Evolutionary conservation across 2,888 invertebrate species (phyloP).

Genomic region (Notodonta ziczac): DNA sequence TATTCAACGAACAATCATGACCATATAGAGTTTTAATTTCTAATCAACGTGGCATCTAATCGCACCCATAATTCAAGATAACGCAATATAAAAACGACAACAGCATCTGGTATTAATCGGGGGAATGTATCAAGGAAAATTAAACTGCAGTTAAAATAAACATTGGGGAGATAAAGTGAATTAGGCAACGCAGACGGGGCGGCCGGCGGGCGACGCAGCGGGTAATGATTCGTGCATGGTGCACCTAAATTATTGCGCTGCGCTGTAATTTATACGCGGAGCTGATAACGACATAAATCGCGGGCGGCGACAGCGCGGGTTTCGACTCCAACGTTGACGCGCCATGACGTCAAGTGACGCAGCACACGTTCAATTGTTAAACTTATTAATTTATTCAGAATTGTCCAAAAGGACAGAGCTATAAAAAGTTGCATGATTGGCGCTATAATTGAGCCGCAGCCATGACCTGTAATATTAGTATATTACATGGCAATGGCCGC

Average conservation of each 20-base stretch:
- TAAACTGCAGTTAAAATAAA: slow-evolving; percentile 71
- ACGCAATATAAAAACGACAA: slow-evolving; percentile 3
- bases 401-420: too few relatives aligned
- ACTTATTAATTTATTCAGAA: slow-evolving; percentile 2
- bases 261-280: slow-evolving; percentile 79
- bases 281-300: slow-evolving; percentile 82
- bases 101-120: slow-evolving; percentile 35
- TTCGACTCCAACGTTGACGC: slow-evolving; percentile 72
- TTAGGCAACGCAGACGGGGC: slow-evolving; percentile 67
- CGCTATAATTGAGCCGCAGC: too few relatives aligned
- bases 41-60: slow-evolving; percentile 19
- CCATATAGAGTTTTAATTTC: slow-evolving; percentile 39
- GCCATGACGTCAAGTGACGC: slow-evolving; percentile 72
- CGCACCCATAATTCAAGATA: not conserved
- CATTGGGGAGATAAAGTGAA: slow-evolving; percentile 76
- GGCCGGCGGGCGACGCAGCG: slow-evolving; percentile 62
- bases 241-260: slow-evolving; percentile 82
- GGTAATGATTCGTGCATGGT: slow-evolving; percentile 83
- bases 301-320: slow-evolving; percentile 71
- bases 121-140: slow-evolving; percentile 51
- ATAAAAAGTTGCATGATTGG: too few relatives aligned
- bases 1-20: slow-evolving; percentile 13
- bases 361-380: slow-evolving; percentile 45
- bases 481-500: too few relatives aligned
- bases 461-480: too few relatives aligned